Evolutionary conservation across 2,113 vertebrate species (phyloP), one percentile per base, ranked within the genome.

Genomic region (Regulus satrapa): DNA sequence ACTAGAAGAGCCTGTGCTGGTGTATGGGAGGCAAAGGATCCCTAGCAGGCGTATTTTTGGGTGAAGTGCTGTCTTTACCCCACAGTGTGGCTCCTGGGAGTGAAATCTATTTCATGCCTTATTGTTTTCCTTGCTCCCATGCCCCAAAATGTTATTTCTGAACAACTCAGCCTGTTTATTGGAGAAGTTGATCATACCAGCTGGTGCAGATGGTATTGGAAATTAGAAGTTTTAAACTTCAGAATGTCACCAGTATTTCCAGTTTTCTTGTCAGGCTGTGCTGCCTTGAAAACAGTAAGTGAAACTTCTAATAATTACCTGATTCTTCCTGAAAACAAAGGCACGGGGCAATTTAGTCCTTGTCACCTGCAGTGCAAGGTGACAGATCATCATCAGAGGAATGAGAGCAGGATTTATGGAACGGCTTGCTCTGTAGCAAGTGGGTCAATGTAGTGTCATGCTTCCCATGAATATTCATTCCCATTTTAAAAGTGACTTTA

Each of bases 81-180:
- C 25, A 8, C 0, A 0, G 28, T 0, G 0, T 34, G 46, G 40
- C 31, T 89, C 31, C 18, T 5, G 3, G 55, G 21, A 52, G 23
- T 1, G 3, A 58, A 36, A 68, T 29, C 38, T 38, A 1, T 18
- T 34, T 73, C 41, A 17, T 8, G 2, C 41, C 36, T 32, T 55
- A 23, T 32, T 2, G 3, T 74, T 82, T 88, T 38, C 61, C n/a
- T 43, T n/a, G 25, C 31, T 85, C 36, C 36, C 28, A 12, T 4
- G 9, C 24, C 59, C 43, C 1, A 0, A 4, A 45, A 52, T 24
- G 4, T 45, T 82, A 59, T 28, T 32, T 82, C 52, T 0, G 3
- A 78, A 59, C 34, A 67, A 38, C 41, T 38, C 43, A 52, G 12
- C 19, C 34, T 40, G 6, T 61, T 92, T 61, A 40, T 13, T 9